A percentile compares a stretch with the other conserved stretches of the same genome.
These are phyloP conservation scores for Oncorhynchus kisutch DNA, from an alignment of 2,113 vertebrate species.

Conservation along the genomic window DNA sequence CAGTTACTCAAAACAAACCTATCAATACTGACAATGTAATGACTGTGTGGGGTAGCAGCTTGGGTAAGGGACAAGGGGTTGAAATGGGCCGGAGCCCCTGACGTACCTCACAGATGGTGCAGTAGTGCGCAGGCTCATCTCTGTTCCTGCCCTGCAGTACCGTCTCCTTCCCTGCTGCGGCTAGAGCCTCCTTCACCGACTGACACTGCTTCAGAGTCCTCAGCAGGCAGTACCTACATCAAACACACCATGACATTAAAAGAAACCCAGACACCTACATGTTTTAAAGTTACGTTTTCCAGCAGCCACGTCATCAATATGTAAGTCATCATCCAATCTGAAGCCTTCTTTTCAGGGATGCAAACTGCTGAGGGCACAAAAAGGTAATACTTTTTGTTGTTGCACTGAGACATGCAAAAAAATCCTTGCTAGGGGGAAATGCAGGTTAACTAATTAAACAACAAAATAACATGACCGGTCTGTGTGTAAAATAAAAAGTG, in stretches of 20 bases:
- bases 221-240: constrained; percentile 89
- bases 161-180: constrained; percentile 88
- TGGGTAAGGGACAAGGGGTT: not conserved
- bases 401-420: too few relatives aligned
- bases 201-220: constrained; percentile 97
- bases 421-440: too few relatives aligned
- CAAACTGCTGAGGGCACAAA: too few relatives aligned
- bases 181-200: constrained; percentile 90
- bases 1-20: too few relatives aligned
- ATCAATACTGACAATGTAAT: too few relatives aligned
- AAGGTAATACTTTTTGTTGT: too few relatives aligned
- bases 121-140: constrained; percentile 97
- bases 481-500: too few relatives aligned
- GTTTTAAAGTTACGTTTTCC: not conserved
- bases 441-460: too few relatives aligned
- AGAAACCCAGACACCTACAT: not conserved
- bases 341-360: too few relatives aligned
- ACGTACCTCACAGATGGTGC: constrained; percentile 96
- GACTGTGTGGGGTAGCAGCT: not conserved
- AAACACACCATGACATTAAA: not conserved
- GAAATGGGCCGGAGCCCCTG: not conserved
- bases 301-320: too few relatives aligned
- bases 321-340: too few relatives aligned
- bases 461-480: too few relatives aligned
- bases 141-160: constrained; percentile 88